These are phyloP conservation scores for Dioctria rufipes DNA, from an alignment of 2,888 invertebrate species.

Conservation along the genomic window DNA sequence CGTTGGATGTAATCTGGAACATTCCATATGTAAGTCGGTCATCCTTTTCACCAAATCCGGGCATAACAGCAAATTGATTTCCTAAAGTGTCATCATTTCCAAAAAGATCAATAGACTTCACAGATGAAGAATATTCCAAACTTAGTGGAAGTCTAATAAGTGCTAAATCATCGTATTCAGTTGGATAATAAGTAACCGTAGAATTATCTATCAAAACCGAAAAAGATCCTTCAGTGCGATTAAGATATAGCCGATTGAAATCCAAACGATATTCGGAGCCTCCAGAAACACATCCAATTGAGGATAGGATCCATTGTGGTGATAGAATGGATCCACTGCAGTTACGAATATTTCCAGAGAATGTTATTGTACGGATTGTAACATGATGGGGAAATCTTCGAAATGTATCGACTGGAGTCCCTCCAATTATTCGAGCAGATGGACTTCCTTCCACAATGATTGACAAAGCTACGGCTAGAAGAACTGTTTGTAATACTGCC, in stretches of 20 bases:
- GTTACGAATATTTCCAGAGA: neutral
- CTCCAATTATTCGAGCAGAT: constrained; percentile 4
- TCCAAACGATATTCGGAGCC: neutral
- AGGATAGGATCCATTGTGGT: constrained; percentile 29
- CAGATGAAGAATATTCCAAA: neutral
- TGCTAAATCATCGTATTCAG: constrained; percentile 24
- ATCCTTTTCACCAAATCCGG: neutral
- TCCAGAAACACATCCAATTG: constrained; percentile 13
- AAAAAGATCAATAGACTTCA: neutral
- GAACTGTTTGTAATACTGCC: neutral
- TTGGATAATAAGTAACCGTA: constrained; percentile 3
- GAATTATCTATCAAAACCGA: constrained; percentile 13
- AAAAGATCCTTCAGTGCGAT: constrained; percentile 3
- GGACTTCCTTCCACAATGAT: neutral
- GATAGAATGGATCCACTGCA: constrained; percentile 33
- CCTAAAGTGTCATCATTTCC: neutral
- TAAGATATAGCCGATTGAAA: constrained; percentile 10
- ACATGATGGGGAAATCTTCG: constrained; percentile 40
- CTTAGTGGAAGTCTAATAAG: constrained; percentile 10
- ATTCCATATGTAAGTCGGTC: constrained; percentile 16
- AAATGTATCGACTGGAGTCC: constrained; percentile 33
- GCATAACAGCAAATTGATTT: too few relatives aligned
- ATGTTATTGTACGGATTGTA: neutral
- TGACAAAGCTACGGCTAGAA: neutral
- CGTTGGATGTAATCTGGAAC: constrained; percentile 19